Conservation (phyloP, 2,113 vertebrate genomes). For the Hypanus sabinus region DNA sequence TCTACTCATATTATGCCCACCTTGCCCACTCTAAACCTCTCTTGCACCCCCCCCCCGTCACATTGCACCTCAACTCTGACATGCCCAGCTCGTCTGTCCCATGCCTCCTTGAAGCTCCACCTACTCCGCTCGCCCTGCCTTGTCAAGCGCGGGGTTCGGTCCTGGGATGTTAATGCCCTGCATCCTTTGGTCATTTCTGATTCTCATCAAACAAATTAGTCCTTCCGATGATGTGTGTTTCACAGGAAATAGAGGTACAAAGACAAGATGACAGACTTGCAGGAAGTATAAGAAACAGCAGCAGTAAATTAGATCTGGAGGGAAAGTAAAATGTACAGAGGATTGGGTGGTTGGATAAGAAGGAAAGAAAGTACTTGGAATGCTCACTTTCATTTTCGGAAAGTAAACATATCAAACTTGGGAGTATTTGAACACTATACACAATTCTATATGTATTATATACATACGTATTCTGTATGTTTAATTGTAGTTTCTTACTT, state of each 20-base stretch:
- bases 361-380: background rate
- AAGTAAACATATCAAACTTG: slow-evolving; percentile 9
- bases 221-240: background rate
- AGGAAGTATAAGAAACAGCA: background rate
- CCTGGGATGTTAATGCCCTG: background rate
- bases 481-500: background rate
- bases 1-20: no score
- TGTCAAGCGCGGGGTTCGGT: background rate
- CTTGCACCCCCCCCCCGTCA: background rate
- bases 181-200: no score
- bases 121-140: background rate
- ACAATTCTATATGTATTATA: background rate
- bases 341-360: background rate
- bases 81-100: background rate
- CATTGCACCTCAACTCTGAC: background rate
- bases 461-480: background rate
- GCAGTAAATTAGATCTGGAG: background rate
- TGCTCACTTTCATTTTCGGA: background rate
- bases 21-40: background rate
- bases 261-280: background rate
- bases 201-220: background rate
- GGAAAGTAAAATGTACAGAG: background rate
- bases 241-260: background rate
- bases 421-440: background rate
- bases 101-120: background rate